These are phyloP conservation scores for Ricordea florida DNA, from an alignment of 92 coral and sea anemone genomes.

Conservation along the genomic window DNA sequence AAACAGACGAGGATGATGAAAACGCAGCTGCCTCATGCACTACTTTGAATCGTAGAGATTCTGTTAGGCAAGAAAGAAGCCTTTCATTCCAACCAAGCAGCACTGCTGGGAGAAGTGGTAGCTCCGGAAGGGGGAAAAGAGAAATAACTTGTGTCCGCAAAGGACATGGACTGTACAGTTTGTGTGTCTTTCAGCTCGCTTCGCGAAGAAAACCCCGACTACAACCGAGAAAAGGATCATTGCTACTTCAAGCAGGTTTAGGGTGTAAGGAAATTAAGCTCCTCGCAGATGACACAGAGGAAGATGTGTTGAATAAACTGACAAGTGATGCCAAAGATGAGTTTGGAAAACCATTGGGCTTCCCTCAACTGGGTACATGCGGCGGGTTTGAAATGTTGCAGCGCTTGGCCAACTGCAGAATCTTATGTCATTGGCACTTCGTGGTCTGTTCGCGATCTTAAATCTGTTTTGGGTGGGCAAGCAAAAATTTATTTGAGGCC, in stretches of 20 bases:
- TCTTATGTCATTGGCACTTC: constrained; percentile 22
- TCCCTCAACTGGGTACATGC: constrained; percentile 46
- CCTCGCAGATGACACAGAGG: constrained; percentile 23
- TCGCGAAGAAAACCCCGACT: constrained; percentile 39
- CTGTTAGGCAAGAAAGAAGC: constrained; percentile 29
- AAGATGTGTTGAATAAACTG: constrained; percentile 5
- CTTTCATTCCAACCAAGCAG: constrained; percentile 26
- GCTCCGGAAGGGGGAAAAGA: constrained; percentile 11
- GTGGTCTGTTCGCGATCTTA: constrained; percentile 52
- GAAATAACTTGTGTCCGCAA: not conserved
- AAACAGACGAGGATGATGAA: not conserved
- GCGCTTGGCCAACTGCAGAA: constrained; percentile 52
- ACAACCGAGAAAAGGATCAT: constrained; percentile 8
- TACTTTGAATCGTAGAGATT: not conserved
- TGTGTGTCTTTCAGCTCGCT: constrained; percentile 46
- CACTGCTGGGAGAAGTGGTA: constrained; percentile 13
- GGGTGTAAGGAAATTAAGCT: constrained; percentile 16
- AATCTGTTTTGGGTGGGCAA: constrained; percentile 40
- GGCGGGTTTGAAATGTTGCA: constrained; percentile 67
- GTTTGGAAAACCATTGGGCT: constrained; percentile 5
- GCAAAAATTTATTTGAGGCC: constrained; percentile 56
- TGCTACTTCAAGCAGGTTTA: constrained; percentile 5
- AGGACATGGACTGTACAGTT: constrained; percentile 58
- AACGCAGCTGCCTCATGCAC: constrained; percentile 30
- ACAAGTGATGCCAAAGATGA: constrained; percentile 14